phyloP scores from a whole-genome alignment of 2,888 invertebrate species.

The Apamea epomidion region DNA sequence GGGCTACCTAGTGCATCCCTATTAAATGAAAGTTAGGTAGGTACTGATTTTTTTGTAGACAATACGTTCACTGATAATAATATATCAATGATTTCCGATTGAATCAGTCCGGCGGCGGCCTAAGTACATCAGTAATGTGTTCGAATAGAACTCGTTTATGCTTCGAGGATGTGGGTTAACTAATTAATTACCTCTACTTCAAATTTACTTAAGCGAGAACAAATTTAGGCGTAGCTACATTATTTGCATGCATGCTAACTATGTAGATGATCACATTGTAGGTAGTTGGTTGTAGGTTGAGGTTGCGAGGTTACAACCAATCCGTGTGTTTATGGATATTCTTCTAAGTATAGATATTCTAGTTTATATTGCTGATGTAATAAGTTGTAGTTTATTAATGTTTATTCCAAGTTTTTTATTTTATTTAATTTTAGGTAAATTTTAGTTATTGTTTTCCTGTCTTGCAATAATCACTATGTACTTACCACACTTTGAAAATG shows the following conservation, averaged over 20 bases:
- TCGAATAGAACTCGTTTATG: constrained; percentile 39
- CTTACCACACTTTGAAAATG: too few relatives aligned
- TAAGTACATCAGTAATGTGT: constrained; percentile 12
- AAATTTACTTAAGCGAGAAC: constrained; percentile 58
- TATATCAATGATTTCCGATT: not conserved
- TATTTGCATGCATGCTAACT: constrained; percentile 49
- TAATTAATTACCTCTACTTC: constrained; percentile 55
- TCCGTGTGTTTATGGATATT: not conserved
- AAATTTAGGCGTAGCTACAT: constrained; percentile 51
- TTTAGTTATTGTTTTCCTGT: too few relatives aligned
- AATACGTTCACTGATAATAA: not conserved
- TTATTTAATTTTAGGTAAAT: too few relatives aligned
- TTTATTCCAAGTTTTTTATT: too few relatives aligned
- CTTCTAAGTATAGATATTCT: too few relatives aligned
- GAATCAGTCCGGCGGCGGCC: not conserved
- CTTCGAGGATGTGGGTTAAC: constrained; percentile 43
- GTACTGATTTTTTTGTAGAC: not conserved
- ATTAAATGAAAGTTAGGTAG: not conserved
- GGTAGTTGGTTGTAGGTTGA: constrained; percentile 37
- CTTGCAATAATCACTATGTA: too few relatives aligned
- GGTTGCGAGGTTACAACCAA: not conserved
- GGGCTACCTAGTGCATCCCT: too few relatives aligned
- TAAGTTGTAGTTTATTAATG: too few relatives aligned
- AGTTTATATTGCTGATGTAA: too few relatives aligned
- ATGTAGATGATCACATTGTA: constrained; percentile 42